Conservation (phyloP, 2,797 vertebrate species). For the Esox masquinongy region DNA sequence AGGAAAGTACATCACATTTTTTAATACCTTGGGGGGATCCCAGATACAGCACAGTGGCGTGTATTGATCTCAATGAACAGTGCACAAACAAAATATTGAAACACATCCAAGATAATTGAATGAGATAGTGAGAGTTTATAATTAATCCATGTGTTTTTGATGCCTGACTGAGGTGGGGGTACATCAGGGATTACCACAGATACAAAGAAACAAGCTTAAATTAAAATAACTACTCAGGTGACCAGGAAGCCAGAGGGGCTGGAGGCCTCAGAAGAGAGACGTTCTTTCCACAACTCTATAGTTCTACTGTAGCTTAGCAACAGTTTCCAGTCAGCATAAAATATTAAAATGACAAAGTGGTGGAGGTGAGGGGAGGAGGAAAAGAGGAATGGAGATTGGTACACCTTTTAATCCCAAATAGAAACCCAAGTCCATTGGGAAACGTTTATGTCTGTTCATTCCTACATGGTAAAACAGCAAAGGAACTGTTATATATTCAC, state of each 20-base stretch:
- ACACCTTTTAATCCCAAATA: slow-evolving; percentile 33
- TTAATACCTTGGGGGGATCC: neutral
- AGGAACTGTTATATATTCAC: slow-evolving; percentile 2
- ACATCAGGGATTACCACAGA: neutral
- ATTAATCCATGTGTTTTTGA: neutral
- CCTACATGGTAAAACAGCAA: slow-evolving; percentile 19
- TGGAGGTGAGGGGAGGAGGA: slow-evolving; percentile 37
- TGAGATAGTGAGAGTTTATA: neutral
- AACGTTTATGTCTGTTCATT: neutral
- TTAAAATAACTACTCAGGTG: slow-evolving; percentile 19
- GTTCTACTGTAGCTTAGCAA: slow-evolving; percentile 71
- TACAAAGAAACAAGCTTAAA: neutral
- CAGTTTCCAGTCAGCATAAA: slow-evolving; percentile 53
- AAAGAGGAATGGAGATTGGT: slow-evolving; percentile 37
- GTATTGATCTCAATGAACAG: neutral
- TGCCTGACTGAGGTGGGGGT: neutral
- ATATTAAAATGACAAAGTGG: slow-evolving; percentile 42
- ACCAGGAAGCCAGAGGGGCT: slow-evolving; percentile 3
- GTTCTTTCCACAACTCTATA: slow-evolving; percentile 42
- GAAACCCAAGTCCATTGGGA: slow-evolving; percentile 30
- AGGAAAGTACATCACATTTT: neutral
- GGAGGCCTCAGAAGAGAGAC: slow-evolving; percentile 22
- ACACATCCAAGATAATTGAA: neutral
- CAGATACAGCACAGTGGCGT: neutral
- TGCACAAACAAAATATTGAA: neutral